phyloP scores from a whole-genome alignment of 2,888 invertebrate species.

The Habroteleia sp. region DNA sequence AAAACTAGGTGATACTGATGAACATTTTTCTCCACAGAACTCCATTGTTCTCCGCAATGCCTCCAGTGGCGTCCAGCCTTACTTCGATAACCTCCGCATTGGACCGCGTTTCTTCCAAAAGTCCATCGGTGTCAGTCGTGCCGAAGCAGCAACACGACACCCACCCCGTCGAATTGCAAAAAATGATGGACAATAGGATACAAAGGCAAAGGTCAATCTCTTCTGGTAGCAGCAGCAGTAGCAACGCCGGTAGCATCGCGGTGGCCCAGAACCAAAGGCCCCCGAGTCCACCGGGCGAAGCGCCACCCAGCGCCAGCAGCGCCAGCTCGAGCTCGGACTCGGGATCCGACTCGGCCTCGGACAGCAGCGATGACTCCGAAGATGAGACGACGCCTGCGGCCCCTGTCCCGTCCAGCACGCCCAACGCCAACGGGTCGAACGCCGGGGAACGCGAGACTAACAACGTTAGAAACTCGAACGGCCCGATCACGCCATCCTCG shows the following conservation, averaged over 20 bases:
- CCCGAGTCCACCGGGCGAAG: slow-evolving; percentile 81
- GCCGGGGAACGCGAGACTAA: slow-evolving; percentile 61
- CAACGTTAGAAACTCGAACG: slow-evolving; percentile 73
- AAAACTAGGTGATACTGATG: neutral
- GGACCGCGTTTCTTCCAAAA: slow-evolving; percentile 43
- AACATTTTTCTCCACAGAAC: slow-evolving; percentile 12
- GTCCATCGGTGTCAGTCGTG: slow-evolving; percentile 28
- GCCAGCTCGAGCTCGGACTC: slow-evolving; percentile 85
- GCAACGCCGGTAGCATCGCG: slow-evolving; percentile 35
- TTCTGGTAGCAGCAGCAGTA: slow-evolving; percentile 54
- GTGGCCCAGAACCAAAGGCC: slow-evolving; percentile 70
- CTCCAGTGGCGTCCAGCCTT: slow-evolving; percentile 33
- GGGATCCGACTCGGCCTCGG: slow-evolving; percentile 84
- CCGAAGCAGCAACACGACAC: slow-evolving; percentile 12
- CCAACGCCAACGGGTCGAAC: slow-evolving; percentile 37
- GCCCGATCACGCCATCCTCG: slow-evolving; percentile 78
- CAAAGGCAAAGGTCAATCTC: slow-evolving; percentile 63
- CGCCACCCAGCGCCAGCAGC: slow-evolving; percentile 82
- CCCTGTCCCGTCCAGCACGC: slow-evolving; percentile 20
- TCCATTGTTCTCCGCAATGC: slow-evolving; percentile 32
- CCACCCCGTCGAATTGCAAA: slow-evolving; percentile 21
- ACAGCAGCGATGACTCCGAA: slow-evolving; percentile 83
- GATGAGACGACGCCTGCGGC: slow-evolving; percentile 76
- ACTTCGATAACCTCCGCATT: slow-evolving; percentile 26
- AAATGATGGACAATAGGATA: slow-evolving; percentile 30